These are phyloP conservation scores for Enteromius viviparus DNA, from an alignment of 2,797 vertebrate genomes.

Conservation along the genomic window DNA sequence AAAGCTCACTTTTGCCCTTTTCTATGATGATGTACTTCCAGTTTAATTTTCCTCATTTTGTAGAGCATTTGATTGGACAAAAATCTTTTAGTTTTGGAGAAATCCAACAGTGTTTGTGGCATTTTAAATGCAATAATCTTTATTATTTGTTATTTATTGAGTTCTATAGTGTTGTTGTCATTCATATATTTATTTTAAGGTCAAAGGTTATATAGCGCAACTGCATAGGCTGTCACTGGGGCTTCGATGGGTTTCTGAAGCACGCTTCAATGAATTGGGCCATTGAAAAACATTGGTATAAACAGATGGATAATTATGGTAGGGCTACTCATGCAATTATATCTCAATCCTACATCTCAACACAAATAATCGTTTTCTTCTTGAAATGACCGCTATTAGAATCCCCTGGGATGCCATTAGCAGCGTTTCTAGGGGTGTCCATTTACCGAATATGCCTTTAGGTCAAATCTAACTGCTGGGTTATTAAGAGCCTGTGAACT, in stretches of 20 bases:
- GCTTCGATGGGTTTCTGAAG: background rate
- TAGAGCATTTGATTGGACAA: background rate
- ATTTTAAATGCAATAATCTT: background rate
- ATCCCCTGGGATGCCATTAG: background rate
- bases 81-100: background rate
- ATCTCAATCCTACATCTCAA: background rate
- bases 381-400: conserved; percentile 9
- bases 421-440: background rate
- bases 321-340: background rate
- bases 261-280: background rate
- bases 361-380: conserved; percentile 1
- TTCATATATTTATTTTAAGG: background rate
- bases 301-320: background rate
- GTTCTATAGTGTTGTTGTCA: background rate
- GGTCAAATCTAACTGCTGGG: conserved; percentile 6
- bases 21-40: background rate
- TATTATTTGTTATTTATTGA: background rate
- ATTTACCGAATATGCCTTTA: background rate
- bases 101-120: background rate
- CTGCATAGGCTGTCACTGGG: background rate
- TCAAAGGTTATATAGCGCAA: background rate
- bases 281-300: background rate
- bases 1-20: background rate
- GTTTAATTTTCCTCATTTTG: background rate
- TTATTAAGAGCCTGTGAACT: conserved; percentile 10